Evolutionary conservation across 1,140 invertebrate species (phyloP).

Genomic region (Dermatophagoides farinae): DNA sequence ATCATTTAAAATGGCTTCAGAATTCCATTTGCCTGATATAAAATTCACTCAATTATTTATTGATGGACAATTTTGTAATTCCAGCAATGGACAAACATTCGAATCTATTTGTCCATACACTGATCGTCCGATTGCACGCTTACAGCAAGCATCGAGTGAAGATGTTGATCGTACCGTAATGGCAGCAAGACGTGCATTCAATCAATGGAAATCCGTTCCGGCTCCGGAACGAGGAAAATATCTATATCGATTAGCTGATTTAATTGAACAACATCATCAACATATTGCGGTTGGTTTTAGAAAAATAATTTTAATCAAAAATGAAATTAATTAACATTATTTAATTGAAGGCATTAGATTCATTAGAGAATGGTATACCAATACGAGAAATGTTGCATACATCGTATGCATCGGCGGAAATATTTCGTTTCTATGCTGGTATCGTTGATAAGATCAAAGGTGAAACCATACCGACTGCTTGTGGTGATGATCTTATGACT

Average conservation of each 20-base stretch:
- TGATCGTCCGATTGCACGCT: conserved; percentile 4
- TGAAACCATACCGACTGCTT: conserved; percentile 11
- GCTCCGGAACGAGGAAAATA: conserved; percentile 59
- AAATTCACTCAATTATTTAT: conserved; percentile 59
- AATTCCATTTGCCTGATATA: background rate
- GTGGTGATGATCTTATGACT: conserved; percentile 28
- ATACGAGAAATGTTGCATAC: conserved; percentile 41
- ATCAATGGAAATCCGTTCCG: conserved; percentile 71
- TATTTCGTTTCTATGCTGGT: conserved; percentile 64
- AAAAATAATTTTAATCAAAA: background rate
- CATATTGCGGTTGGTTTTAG: conserved; percentile 38
- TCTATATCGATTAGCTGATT: conserved; percentile 57
- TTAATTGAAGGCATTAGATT: conserved; percentile 35
- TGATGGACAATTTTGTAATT: conserved; percentile 88
- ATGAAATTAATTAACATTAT: background rate
- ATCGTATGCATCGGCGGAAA: conserved; percentile 37
- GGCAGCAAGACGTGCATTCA: conserved; percentile 26
- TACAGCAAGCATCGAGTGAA: conserved; percentile 24
- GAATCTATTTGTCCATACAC: conserved; percentile 11
- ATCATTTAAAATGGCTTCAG: background rate
- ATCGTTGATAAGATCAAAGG: conserved; percentile 67
- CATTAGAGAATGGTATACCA: conserved; percentile 72
- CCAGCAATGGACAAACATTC: conserved; percentile 38
- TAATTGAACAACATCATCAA: conserved; percentile 50
- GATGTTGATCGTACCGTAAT: conserved; percentile 15